Conservation (phyloP, 2,797 vertebrate genomes). For the Ambastaia sidthimunki region DNA sequence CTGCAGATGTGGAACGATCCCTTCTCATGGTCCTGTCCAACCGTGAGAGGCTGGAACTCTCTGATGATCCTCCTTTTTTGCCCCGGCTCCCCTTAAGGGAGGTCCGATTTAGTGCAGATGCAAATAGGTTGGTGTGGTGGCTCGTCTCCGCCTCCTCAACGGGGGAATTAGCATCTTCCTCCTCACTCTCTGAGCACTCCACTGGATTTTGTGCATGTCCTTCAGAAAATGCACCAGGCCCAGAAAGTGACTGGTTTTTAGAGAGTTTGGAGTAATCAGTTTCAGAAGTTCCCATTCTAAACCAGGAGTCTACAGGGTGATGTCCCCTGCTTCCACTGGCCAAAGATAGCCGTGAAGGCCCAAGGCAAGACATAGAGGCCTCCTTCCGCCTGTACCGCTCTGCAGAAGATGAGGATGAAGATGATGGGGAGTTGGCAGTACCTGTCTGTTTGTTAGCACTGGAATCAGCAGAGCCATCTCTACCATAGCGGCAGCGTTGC, state of each 20-base stretch:
- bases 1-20: constrained; percentile 83
- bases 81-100: constrained; percentile 78
- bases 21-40: constrained; percentile 86
- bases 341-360: constrained; percentile 80
- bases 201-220: constrained; percentile 69
- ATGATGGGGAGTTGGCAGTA: constrained; percentile 84
- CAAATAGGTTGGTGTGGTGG: constrained; percentile 93
- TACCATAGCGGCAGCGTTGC: constrained; percentile 92
- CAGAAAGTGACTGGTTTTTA: constrained; percentile 69
- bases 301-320: constrained; percentile 79
- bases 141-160: constrained; percentile 70
- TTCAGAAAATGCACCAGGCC: constrained; percentile 75
- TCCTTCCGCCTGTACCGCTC: constrained; percentile 97
- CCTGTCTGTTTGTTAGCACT: constrained; percentile 76
- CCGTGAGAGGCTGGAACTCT: constrained; percentile 77
- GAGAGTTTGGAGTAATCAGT: constrained; percentile 78
- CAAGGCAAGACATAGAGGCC: constrained; percentile 80
- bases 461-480: constrained; percentile 75
- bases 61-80: constrained; percentile 76
- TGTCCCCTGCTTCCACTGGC: constrained; percentile 71
- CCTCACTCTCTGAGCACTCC: constrained; percentile 81
- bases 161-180: constrained; percentile 76
- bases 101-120: constrained; percentile 89
- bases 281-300: constrained; percentile 76
- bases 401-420: constrained; percentile 81